These are phyloP conservation scores for Volucella bombylans DNA, from an alignment of 2,888 invertebrate genomes.

Conservation along the genomic window DNA sequence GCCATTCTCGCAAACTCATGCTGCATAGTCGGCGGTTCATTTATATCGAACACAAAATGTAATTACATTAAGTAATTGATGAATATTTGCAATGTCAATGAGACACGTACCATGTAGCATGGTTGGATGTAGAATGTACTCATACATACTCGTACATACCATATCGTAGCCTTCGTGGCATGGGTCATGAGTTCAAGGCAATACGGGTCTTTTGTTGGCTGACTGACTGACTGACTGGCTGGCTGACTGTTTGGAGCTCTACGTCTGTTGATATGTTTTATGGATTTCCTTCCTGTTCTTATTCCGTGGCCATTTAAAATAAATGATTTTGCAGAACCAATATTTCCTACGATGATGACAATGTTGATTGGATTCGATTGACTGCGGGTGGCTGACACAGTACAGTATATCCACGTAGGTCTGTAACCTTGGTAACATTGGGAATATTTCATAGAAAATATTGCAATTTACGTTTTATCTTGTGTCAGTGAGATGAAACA, in stretches of 20 bases:
- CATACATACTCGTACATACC: conserved; percentile 1
- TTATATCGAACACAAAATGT: conserved; percentile 65
- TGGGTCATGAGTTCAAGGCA: not conserved
- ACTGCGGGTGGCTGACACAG: not conserved
- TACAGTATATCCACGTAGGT: conserved; percentile 1
- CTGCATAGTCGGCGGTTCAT: conserved; percentile 14
- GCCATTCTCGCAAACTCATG: not conserved
- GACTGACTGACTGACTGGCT: no score
- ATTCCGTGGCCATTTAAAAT: conserved; percentile 53
- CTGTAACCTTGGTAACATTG: not conserved
- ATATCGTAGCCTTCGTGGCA: no score
- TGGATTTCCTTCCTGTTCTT: conserved; percentile 65
- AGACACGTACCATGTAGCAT: conserved; percentile 3
- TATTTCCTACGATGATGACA: conserved; percentile 24
- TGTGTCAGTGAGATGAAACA: conserved; percentile 57
- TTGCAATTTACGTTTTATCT: conserved; percentile 55
- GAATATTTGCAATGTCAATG: conserved; percentile 58
- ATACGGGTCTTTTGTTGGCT: not conserved
- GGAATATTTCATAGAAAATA: conserved; percentile 62
- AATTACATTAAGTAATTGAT: conserved; percentile 72
- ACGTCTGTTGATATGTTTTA: conserved; percentile 48
- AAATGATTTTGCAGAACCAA: conserved; percentile 62
- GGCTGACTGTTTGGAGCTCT: no score
- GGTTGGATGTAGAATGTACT: conserved; percentile 1
- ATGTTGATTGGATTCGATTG: conserved; percentile 50